Evolutionary conservation across 53 echinoderm and acorn worm genomes (phyloP), one percentile per base, ranked within the genome.

Genomic region (Mesocentrotus franciscanus): DNA sequence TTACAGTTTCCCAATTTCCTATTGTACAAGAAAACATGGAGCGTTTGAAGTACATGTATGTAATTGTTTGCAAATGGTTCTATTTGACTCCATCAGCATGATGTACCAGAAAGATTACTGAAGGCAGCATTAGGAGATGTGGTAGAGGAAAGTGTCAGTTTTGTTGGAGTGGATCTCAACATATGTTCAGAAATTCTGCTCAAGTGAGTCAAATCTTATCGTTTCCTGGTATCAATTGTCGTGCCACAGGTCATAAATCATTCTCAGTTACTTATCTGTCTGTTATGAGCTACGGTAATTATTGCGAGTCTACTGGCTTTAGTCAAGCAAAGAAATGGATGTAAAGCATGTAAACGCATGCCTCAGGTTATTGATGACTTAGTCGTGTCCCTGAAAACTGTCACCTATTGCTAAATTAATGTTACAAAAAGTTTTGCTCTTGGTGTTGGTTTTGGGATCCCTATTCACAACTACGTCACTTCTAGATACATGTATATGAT

Each of bases 61-160:
- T 68, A 22, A 68, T 2, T 68, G 68, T 22, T 20, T 66, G 66
- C 18, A 18, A 66, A 20, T 22, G 9, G 68, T 68, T 61, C 5
- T 33, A 76, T 93, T 78, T 93, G 18, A 72, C 42, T 55, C 30
- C 58, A 78, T 78, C 95, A 99, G 99, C 99, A 99, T 95, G 99
- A 99, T 95, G 81, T 99, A 27, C 95, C 94, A 71, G 97, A 98
- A 92, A 96, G 85, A 71, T 94, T 85, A 17, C 92, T 99, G 93
- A 97, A 98, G 95, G 97, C 95, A 26, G 98, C 97, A 10, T 90
- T 99, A 22, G 96, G 96, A 35, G 96, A 98, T n/a, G 98, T 99
- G 9, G 97, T 99, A 9, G 98, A 99, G 93, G 98, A 98, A 87
- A 98, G 99, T 71, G 99, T 98, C 66, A 99, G 99, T 85, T 99